phyloP scores from a whole-genome alignment of 2,113 vertebrate genomes.

The Dryoscopus gambensis region DNA sequence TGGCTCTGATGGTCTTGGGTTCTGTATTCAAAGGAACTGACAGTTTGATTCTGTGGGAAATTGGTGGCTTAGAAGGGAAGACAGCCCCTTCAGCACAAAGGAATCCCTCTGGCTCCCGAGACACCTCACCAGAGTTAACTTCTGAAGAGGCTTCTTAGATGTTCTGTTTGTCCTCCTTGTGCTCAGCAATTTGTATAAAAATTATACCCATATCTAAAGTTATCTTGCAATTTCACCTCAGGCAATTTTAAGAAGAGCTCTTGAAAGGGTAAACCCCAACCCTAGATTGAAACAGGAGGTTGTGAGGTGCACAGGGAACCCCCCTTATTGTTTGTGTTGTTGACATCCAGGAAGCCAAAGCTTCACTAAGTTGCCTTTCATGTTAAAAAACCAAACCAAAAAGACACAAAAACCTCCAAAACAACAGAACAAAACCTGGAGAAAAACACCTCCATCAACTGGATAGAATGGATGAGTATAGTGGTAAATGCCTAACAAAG shows the following conservation, averaged over 20 bases:
- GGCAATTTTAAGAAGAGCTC: not conserved
- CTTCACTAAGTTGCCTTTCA: not conserved
- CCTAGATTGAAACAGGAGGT: not conserved
- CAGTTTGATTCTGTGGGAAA: not conserved
- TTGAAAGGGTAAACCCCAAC: not conserved
- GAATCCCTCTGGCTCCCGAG: not conserved
- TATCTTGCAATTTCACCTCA: not conserved
- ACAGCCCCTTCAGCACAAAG: not conserved
- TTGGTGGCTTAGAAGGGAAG: not conserved
- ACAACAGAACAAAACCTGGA: not conserved
- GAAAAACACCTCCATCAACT: not conserved
- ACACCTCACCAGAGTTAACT: not conserved
- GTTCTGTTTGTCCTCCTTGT: not conserved
- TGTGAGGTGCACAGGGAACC: not conserved
- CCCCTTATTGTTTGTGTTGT: not conserved
- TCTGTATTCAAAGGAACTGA: not conserved
- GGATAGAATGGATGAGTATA: not conserved
- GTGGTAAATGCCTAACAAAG: not conserved
- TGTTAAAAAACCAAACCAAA: not conserved
- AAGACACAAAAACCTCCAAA: rapidly evolving
- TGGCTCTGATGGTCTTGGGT: not conserved
- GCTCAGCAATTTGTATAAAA: not conserved
- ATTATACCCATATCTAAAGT: not conserved
- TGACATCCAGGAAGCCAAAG: not conserved
- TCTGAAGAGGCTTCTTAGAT: not conserved